phyloP scores from a whole-genome alignment of 2,888 invertebrate genomes.

The Protonemura montana region DNA sequence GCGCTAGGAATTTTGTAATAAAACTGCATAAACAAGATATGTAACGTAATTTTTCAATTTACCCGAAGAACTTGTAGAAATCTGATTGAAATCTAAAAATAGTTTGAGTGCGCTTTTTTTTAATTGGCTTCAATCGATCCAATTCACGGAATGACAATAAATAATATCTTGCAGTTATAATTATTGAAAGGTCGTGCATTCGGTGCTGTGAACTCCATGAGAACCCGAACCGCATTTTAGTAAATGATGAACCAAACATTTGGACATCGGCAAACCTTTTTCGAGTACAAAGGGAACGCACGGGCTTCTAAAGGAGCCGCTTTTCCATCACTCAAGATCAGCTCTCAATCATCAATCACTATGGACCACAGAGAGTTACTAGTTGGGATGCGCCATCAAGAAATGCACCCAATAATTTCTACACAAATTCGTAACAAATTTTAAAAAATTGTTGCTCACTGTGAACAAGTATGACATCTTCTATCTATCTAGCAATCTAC shows the following conservation, averaged over 20 bases:
- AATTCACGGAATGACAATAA: background rate
- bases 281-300: background rate
- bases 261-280: background rate
- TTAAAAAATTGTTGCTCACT: too few relatives aligned
- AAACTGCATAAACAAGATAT: background rate
- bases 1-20: background rate
- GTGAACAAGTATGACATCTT: too few relatives aligned
- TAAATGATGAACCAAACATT: background rate
- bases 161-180: background rate
- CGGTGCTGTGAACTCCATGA: background rate
- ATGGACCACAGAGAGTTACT: background rate
- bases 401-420: too few relatives aligned
- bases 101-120: background rate
- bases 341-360: background rate
- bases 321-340: conserved; percentile 5
- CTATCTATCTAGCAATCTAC: too few relatives aligned
- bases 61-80: background rate
- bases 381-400: too few relatives aligned
- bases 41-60: background rate
- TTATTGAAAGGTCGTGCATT: background rate
- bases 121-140: background rate
- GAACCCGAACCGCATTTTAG: background rate
- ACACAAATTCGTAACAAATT: too few relatives aligned
- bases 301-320: background rate
- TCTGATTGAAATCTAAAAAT: background rate